Evolutionary conservation across 2,888 invertebrate species (phyloP).

Genomic region (Eristalis arbustorum): DNA sequence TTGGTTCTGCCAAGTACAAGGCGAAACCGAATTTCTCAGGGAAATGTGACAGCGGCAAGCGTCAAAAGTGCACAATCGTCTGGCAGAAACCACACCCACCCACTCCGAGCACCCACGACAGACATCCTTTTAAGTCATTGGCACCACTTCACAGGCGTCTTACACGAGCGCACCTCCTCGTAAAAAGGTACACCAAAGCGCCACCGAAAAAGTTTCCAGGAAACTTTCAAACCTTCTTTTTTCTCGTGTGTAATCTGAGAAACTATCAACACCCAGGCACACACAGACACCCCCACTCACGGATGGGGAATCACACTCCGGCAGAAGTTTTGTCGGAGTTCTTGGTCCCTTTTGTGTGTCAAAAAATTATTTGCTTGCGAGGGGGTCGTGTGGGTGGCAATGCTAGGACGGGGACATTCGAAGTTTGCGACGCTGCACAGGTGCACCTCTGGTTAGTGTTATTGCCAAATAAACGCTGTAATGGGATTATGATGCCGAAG

Average conservation of each 20-base stretch:
- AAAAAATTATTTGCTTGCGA: neutral
- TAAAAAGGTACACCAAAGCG: neutral
- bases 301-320: neutral
- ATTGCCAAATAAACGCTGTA: conserved; percentile 63
- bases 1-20: neutral
- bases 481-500: conserved; percentile 57
- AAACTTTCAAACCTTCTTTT: neutral
- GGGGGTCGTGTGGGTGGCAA: too few relatives aligned
- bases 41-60: neutral
- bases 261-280: neutral
- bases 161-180: neutral
- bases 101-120: neutral
- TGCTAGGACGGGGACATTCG: neutral
- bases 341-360: neutral
- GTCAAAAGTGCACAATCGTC: neutral
- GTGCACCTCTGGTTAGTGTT: conserved; percentile 59
- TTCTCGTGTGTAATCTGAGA: neutral
- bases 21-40: neutral
- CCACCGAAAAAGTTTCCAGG: neutral
- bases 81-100: neutral
- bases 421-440: conserved; percentile 51
- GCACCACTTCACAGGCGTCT: neutral
- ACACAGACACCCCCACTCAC: too few relatives aligned
- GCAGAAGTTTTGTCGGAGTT: neutral
- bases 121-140: neutral